Evolutionary conservation across 2,113 vertebrate genomes (phyloP).

Genomic region (Lontra canadensis): DNA sequence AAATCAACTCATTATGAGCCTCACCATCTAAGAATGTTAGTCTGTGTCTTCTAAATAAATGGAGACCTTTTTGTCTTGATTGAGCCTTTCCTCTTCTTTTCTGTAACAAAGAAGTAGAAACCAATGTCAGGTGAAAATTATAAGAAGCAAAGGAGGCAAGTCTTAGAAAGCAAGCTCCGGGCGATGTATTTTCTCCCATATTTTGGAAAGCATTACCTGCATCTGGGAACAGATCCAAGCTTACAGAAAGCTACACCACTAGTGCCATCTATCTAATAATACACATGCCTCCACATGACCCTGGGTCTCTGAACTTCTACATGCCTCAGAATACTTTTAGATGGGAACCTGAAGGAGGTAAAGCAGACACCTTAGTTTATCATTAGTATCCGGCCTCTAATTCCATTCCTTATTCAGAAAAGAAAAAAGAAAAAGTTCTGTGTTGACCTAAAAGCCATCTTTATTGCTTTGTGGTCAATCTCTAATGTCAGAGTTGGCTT

Average conservation of each 20-base stretch:
- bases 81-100: slow-evolving; percentile 83
- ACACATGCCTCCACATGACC: not conserved
- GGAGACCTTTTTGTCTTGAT: slow-evolving; percentile 72
- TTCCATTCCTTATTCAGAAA: slow-evolving; percentile 3
- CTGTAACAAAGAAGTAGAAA: slow-evolving; percentile 63
- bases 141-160: not conserved
- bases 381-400: not conserved
- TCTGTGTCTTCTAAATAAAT: slow-evolving; percentile 72
- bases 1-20: not conserved
- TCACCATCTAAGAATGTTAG: slow-evolving; percentile 56
- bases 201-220: not conserved
- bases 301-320: not conserved
- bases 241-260: not conserved
- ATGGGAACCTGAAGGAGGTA: not conserved
- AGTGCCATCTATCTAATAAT: not conserved
- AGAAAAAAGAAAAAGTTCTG: not conserved
- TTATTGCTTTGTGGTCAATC: slow-evolving; percentile 1
- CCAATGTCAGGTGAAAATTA: not conserved
- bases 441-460: not conserved
- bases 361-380: not conserved
- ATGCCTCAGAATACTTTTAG: not conserved
- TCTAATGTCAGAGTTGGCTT: not conserved
- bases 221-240: not conserved
- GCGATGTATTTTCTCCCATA: not conserved
- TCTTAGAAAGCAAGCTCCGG: not conserved